Evolutionary conservation across 2,113 vertebrate genomes (phyloP).

Genomic region (Zosterops japonicus): DNA sequence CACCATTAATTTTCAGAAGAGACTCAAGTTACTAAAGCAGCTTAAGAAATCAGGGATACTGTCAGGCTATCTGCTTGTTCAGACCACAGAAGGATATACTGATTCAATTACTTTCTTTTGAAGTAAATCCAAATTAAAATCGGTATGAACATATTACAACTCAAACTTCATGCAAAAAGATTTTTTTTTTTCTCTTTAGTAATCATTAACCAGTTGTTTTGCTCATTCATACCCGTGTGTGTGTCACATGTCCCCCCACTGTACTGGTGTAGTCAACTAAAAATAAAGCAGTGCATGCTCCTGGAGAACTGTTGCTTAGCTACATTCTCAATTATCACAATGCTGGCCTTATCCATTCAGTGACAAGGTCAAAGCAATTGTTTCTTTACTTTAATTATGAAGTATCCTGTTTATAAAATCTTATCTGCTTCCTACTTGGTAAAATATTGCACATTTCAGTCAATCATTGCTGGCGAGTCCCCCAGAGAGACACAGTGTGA

Average conservation of each 20-base stretch:
- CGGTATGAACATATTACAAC: neutral
- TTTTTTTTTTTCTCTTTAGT: neutral
- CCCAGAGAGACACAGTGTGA: neutral
- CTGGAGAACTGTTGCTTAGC: constrained; percentile 58
- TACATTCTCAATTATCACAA: constrained; percentile 55
- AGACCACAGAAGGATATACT: neutral
- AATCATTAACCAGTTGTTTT: neutral
- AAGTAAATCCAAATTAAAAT: neutral
- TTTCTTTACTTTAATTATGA: constrained; percentile 36
- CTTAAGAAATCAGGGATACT: neutral
- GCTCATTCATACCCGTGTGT: neutral
- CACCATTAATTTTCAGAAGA: neutral
- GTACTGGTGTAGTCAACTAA: constrained; percentile 1
- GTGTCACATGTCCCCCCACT: neutral
- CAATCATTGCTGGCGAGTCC: constrained; percentile 12
- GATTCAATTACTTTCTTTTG: neutral
- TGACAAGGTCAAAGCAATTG: constrained; percentile 67
- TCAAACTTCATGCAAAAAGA: neutral
- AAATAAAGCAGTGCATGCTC: constrained; percentile 31
- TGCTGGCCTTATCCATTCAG: constrained; percentile 24
- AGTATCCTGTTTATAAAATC: constrained; percentile 60
- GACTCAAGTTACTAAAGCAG: neutral
- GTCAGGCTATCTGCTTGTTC: neutral
- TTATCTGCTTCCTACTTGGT: constrained; percentile 50
- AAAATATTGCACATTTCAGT: constrained; percentile 56